These are phyloP conservation scores for Epizoanthus scotinus DNA, from an alignment of 92 coral and sea anemone genomes.

Conservation along the genomic window DNA sequence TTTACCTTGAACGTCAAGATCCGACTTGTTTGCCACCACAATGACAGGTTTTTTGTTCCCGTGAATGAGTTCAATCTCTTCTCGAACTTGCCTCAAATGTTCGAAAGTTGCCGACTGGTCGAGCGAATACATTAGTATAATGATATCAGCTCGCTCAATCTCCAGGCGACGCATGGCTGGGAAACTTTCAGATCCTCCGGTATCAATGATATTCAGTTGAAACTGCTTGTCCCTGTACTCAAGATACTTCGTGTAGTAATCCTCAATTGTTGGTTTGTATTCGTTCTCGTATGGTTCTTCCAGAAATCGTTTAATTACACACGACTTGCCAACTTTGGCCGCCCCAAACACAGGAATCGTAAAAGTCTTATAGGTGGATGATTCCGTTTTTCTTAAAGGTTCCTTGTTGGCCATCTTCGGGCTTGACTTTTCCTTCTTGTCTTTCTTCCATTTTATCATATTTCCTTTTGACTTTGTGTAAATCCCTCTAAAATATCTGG, in stretches of 20 bases:
- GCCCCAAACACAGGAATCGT: conserved; percentile 86
- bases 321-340: conserved; percentile 76
- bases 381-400: conserved; percentile 39
- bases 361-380: conserved; percentile 61
- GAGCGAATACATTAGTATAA: conserved; percentile 76
- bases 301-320: conserved; percentile 65
- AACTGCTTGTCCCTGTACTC: conserved; percentile 74
- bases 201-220: conserved; percentile 84
- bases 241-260: conserved; percentile 75
- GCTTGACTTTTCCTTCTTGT: conserved; percentile 7
- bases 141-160: conserved; percentile 76
- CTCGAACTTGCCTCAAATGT: conserved; percentile 55
- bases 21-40: conserved; percentile 89
- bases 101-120: conserved; percentile 80
- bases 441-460: conserved; percentile 31
- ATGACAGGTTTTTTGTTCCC: conserved; percentile 70
- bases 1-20: conserved; percentile 64
- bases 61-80: conserved; percentile 67
- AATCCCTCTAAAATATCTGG: neutral
- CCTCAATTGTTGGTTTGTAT: conserved; percentile 82
- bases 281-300: conserved; percentile 63
- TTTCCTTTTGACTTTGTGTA: neutral
- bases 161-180: conserved; percentile 88
- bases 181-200: conserved; percentile 87
- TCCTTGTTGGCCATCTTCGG: conserved; percentile 13